Conservation (phyloP, 2,888 invertebrate genomes). For the Dasypolia templi region DNA sequence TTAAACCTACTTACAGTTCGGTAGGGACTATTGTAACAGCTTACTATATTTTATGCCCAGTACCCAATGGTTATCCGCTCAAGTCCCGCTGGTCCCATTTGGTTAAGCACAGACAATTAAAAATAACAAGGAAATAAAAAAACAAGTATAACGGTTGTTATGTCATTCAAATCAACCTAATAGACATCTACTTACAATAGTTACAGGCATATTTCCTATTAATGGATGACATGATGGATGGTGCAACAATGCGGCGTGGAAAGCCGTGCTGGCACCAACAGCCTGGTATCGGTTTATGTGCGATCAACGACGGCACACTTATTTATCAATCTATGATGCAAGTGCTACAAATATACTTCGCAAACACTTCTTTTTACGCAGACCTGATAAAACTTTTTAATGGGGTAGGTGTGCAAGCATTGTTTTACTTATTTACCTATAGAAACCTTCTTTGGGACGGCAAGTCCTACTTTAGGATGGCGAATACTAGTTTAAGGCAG, state of each 20-base stretch:
- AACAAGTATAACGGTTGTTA: too few species aligned
- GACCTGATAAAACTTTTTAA: conserved; percentile 12
- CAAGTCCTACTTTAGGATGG: too few species aligned
- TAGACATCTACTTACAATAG: conserved; percentile 5
- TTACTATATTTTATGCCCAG: too few species aligned
- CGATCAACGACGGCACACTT: conserved; percentile 39
- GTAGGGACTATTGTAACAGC: too few species aligned
- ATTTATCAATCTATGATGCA: conserved; percentile 23
- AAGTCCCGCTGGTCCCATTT: too few species aligned
- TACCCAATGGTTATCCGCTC: too few species aligned
- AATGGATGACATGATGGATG: conserved; percentile 42
- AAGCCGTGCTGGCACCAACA: conserved; percentile 33
- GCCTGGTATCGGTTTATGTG: conserved; percentile 11
- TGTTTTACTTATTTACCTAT: background rate
- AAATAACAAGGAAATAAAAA: too few species aligned
- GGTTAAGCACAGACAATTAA: too few species aligned
- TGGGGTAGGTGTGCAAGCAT: background rate
- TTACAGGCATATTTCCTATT: conserved; percentile 5
- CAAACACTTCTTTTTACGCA: conserved; percentile 5
- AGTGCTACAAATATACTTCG: conserved; percentile 23
- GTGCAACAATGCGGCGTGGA: conserved; percentile 28
- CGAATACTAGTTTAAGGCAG: background rate
- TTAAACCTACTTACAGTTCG: too few species aligned
- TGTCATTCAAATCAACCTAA: background rate
- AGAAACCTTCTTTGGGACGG: background rate